Evolutionary conservation across 2,113 vertebrate genomes (phyloP).

Genomic region (Podiceps cristatus): DNA sequence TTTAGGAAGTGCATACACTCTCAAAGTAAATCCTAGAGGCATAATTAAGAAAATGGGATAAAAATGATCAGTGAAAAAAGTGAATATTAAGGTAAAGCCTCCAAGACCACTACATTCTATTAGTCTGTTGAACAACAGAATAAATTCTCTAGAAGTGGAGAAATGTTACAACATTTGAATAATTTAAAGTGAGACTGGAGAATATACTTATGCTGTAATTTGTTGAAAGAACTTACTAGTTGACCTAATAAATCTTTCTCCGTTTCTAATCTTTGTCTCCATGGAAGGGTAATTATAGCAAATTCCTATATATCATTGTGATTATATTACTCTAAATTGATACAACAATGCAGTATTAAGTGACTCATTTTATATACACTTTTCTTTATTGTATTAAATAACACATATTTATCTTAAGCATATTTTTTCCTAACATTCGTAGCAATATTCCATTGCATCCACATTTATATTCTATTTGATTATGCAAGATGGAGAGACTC

Average conservation of each 20-base stretch:
- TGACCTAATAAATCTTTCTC: background rate
- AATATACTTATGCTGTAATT: background rate
- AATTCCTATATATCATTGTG: background rate
- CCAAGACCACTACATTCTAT: background rate
- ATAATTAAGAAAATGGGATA: background rate
- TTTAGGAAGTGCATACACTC: background rate
- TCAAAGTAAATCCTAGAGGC: background rate
- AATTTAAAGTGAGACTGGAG: background rate
- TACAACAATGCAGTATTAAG: background rate
- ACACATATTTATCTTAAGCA: accelerated
- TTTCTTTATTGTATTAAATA: background rate
- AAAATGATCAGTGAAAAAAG: background rate
- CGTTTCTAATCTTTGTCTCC: background rate
- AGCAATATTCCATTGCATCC: background rate
- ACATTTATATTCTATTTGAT: background rate
- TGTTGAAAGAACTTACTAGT: background rate
- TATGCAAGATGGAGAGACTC: background rate
- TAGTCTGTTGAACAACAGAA: background rate
- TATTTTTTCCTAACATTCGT: background rate
- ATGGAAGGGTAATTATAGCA: background rate
- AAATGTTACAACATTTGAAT: background rate
- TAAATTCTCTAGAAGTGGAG: background rate
- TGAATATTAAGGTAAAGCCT: background rate
- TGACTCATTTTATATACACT: background rate
- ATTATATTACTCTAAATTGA: background rate